Percentiles rank a stretch among this genome's conserved stretches.
These are phyloP conservation scores for Tetragonula carbonaria DNA, from an alignment of 2,888 invertebrate genomes.

Conservation along the genomic window DNA sequence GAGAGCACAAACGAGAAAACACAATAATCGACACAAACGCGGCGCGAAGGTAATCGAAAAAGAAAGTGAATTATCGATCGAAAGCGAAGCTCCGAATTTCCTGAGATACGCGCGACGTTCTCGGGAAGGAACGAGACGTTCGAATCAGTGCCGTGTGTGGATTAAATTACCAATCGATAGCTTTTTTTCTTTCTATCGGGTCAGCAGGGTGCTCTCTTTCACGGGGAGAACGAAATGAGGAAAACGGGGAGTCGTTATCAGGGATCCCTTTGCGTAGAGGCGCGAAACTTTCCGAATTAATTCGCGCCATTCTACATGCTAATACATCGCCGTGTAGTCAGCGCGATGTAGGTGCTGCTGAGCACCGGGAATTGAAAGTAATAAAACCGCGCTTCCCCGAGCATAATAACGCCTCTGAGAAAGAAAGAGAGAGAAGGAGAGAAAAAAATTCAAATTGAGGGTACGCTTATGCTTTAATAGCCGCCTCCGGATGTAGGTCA, in stretches of 20 bases:
- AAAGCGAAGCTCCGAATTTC: no score
- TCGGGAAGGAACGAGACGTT: no score
- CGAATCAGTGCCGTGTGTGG: background rate
- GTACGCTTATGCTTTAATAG: conserved; percentile 54
- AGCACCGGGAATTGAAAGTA: conserved; percentile 41
- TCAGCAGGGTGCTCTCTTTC: background rate
- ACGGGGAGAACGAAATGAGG: conserved; percentile 7
- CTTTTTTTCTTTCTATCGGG: background rate
- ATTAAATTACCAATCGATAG: conserved; percentile 26
- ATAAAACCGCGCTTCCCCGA: conserved; percentile 49
- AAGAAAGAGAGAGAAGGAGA: background rate
- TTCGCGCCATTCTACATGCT: conserved; percentile 44
- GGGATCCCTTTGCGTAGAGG: conserved; percentile 26
- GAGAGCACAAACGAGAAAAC: no score
- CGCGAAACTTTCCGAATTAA: conserved; percentile 52
- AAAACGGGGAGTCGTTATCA: conserved; percentile 6
- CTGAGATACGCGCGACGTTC: background rate
- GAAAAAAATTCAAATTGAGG: conserved; percentile 43
- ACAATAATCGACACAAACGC: background rate
- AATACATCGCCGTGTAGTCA: conserved; percentile 49
- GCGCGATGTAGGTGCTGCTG: conserved; percentile 37
- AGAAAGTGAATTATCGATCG: background rate
- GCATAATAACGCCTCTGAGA: conserved; percentile 35
- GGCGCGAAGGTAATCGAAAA: background rate
- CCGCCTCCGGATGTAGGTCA: conserved; percentile 42